Conservation (phyloP, 1,140 invertebrate genomes). For the Bombus picipes region DNA sequence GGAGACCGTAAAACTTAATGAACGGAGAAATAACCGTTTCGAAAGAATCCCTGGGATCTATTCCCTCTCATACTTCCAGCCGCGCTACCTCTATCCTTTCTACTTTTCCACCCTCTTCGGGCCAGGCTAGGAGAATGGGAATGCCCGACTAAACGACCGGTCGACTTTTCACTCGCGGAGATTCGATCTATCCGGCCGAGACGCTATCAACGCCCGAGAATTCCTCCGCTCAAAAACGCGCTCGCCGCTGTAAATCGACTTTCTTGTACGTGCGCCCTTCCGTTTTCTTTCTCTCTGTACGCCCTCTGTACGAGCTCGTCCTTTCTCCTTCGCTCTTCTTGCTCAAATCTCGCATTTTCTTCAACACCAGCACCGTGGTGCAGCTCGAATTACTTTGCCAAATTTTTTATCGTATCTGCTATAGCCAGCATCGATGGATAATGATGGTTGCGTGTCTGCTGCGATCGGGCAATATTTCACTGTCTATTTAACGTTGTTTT, state of each 20-base stretch:
- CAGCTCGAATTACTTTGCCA: neutral
- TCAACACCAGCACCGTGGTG: too few relatives aligned
- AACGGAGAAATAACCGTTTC: conserved; percentile 78
- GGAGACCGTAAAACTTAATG: conserved; percentile 79
- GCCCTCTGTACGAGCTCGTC: neutral
- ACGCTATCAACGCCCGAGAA: conserved; percentile 58
- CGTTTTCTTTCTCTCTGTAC: neutral
- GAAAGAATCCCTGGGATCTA: conserved; percentile 63
- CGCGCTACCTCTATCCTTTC: conserved; percentile 31
- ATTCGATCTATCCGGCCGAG: conserved; percentile 68
- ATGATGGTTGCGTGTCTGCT: neutral
- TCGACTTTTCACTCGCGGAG: conserved; percentile 61
- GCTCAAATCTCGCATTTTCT: neutral
- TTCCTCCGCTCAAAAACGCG: conserved; percentile 53
- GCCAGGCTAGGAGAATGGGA: conserved; percentile 9
- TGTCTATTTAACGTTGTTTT: neutral
- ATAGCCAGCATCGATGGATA: neutral
- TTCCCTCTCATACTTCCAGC: conserved; percentile 4
- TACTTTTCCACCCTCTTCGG: conserved; percentile 38
- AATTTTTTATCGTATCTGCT: neutral
- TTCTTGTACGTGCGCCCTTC: conserved; percentile 40
- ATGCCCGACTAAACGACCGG: conserved; percentile 50
- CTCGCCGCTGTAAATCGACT: conserved; percentile 59
- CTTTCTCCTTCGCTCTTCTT: neutral
- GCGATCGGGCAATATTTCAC: too few relatives aligned